Conservation (phyloP, 2,797 vertebrate genomes). For the Macroramphosus scolopax region DNA sequence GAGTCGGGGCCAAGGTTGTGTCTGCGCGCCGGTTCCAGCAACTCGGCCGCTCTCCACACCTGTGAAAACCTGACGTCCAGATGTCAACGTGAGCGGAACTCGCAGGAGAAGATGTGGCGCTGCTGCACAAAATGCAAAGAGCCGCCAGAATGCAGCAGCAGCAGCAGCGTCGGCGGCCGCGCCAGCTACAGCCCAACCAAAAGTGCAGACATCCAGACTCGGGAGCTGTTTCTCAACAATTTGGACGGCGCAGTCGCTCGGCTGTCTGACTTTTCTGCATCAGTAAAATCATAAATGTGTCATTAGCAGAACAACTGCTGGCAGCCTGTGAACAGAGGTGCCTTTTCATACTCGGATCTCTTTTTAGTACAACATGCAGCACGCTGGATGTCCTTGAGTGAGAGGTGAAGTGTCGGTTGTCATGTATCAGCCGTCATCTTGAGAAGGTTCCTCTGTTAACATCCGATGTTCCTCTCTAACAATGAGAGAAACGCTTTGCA, state of each 20-base stretch:
- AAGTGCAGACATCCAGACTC: constrained; percentile 27
- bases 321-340: constrained; percentile 31
- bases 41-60: constrained; percentile 44
- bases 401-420: too few relatives aligned
- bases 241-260: constrained; percentile 21
- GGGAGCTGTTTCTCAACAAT: constrained; percentile 40
- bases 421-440: too few relatives aligned
- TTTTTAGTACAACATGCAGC: too few relatives aligned
- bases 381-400: too few relatives aligned
- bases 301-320: constrained; percentile 29
- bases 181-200: constrained; percentile 25
- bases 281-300: constrained; percentile 19
- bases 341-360: too few relatives aligned
- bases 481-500: too few relatives aligned
- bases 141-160: too few relatives aligned
- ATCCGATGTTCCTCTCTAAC: too few relatives aligned
- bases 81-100: constrained; percentile 34
- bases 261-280: constrained; percentile 4
- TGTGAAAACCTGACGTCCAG: constrained; percentile 45
- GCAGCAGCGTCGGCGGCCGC: constrained; percentile 1
- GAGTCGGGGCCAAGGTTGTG: constrained; percentile 48
- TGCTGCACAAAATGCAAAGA: constrained; percentile 9
- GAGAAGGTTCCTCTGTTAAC: too few relatives aligned
- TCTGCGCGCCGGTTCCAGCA: constrained; percentile 13
- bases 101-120: constrained; percentile 28